Evolutionary conservation across 2,888 invertebrate genomes (phyloP).

Genomic region (Oegoconia quadripuncta): DNA sequence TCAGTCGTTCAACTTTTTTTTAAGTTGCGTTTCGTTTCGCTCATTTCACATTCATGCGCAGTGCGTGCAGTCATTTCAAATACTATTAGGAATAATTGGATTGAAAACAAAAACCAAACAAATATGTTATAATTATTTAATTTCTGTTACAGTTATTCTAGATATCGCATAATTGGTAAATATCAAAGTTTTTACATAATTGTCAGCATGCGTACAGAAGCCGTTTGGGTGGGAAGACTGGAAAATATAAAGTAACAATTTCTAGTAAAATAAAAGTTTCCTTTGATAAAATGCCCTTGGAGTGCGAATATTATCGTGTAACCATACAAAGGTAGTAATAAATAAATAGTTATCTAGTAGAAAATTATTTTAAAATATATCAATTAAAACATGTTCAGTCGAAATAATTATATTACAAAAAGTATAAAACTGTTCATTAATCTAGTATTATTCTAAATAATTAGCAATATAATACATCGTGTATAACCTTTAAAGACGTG

Average conservation of each 20-base stretch:
- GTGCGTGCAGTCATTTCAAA: too few relatives aligned
- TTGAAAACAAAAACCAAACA: too few relatives aligned
- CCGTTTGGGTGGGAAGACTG: constrained; percentile 23
- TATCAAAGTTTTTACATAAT: too few relatives aligned
- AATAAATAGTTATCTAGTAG: constrained; percentile 22
- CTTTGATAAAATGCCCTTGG: constrained; percentile 8
- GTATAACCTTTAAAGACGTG: constrained; percentile 36
- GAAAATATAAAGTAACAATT: constrained; percentile 12
- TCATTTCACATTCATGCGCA: too few relatives aligned
- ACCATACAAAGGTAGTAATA: too few relatives aligned
- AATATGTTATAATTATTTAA: too few relatives aligned
- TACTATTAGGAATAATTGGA: too few relatives aligned
- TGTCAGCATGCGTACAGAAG: too few relatives aligned
- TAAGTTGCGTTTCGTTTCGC: too few relatives aligned
- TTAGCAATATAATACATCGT: constrained; percentile 39
- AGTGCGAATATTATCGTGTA: not conserved
- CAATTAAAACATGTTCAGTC: constrained; percentile 53
- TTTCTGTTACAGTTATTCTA: too few relatives aligned
- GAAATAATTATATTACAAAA: constrained; percentile 44
- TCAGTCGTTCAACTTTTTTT: too few relatives aligned
- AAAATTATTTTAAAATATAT: constrained; percentile 29
- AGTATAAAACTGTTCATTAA: constrained; percentile 25
- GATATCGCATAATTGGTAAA: too few relatives aligned
- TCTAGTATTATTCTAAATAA: constrained; percentile 20
- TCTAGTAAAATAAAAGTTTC: constrained; percentile 5